phyloP scores from a whole-genome alignment of 2,888 invertebrate genomes.

The Leucophenga montana region DNA sequence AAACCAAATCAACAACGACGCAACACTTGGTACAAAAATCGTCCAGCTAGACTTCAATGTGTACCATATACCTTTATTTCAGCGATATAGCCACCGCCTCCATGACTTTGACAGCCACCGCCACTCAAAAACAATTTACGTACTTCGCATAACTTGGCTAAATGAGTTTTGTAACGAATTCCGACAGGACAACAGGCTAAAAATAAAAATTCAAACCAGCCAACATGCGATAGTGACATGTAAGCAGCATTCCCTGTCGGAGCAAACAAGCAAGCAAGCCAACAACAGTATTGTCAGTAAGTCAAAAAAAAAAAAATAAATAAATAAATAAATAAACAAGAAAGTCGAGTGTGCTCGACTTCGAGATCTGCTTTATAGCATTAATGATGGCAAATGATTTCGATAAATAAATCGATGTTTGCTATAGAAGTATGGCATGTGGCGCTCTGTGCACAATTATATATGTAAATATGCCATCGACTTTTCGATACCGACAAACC shows the following conservation, averaged over 20 bases:
- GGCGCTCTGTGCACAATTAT: too few relatives aligned
- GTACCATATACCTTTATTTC: not conserved
- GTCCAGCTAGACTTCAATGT: constrained; percentile 15
- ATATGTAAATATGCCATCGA: too few relatives aligned
- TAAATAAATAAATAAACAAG: not conserved
- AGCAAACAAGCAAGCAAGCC: not conserved
- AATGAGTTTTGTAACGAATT: constrained; percentile 66
- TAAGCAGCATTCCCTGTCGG: constrained; percentile 14
- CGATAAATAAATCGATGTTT: too few relatives aligned
- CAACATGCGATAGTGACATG: constrained; percentile 22
- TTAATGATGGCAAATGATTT: too few relatives aligned
- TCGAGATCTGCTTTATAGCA: too few relatives aligned
- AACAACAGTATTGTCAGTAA: constrained; percentile 21
- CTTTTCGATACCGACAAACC: too few relatives aligned
- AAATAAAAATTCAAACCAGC: constrained; percentile 14
- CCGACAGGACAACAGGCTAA: constrained; percentile 46
- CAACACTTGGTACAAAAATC: constrained; percentile 22
- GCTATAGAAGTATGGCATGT: too few relatives aligned
- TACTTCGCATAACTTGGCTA: constrained; percentile 67
- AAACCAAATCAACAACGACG: constrained; percentile 35
- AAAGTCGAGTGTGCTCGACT: not conserved
- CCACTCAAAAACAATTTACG: constrained; percentile 68
- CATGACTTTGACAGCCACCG: not conserved
- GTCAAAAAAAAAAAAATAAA: constrained; percentile 25
- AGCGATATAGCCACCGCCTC: not conserved